Evolutionary conservation across 2,888 invertebrate genomes (phyloP).

Genomic region (Amiota communis): DNA sequence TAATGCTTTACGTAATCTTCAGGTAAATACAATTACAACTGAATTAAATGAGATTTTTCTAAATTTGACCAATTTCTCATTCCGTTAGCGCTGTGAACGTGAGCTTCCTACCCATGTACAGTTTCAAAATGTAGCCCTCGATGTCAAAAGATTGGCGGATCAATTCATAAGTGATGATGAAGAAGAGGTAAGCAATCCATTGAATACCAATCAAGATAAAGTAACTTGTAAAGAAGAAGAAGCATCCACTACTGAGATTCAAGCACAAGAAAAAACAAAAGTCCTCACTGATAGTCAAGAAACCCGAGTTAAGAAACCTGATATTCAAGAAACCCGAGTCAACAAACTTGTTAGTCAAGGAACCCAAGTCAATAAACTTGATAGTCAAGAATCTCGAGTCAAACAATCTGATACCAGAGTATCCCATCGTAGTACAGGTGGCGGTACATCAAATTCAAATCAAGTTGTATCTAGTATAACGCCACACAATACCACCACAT

Average conservation of each 20-base stretch:
- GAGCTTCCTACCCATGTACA: slow-evolving; percentile 67
- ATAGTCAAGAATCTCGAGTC: not conserved
- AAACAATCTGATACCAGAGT: no score
- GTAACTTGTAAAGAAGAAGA: not conserved
- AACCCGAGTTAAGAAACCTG: not conserved
- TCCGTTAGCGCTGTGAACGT: slow-evolving; percentile 57
- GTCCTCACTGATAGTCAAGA: not conserved
- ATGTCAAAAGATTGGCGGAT: slow-evolving; percentile 70
- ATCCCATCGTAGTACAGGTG: slow-evolving; percentile 14
- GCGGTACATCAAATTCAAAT: not conserved
- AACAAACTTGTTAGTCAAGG: slow-evolving; percentile 2
- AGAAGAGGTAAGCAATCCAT: slow-evolving; percentile 34
- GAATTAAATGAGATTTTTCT: not conserved
- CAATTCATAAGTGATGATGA: slow-evolving; percentile 54
- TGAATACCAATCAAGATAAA: not conserved
- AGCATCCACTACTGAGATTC: slow-evolving; percentile 12
- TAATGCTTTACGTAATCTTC: slow-evolving; percentile 60
- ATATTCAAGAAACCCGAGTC: not conserved
- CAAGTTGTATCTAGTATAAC: no score
- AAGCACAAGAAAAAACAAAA: not conserved
- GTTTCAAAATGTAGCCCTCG: slow-evolving; percentile 67
- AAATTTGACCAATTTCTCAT: not conserved
- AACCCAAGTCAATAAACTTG: not conserved
- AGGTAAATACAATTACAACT: slow-evolving; percentile 49
- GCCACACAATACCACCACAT: not conserved